These are phyloP conservation scores for Yponomeuta evonymella DNA, from an alignment of 2,888 invertebrate species.

Conservation along the genomic window DNA sequence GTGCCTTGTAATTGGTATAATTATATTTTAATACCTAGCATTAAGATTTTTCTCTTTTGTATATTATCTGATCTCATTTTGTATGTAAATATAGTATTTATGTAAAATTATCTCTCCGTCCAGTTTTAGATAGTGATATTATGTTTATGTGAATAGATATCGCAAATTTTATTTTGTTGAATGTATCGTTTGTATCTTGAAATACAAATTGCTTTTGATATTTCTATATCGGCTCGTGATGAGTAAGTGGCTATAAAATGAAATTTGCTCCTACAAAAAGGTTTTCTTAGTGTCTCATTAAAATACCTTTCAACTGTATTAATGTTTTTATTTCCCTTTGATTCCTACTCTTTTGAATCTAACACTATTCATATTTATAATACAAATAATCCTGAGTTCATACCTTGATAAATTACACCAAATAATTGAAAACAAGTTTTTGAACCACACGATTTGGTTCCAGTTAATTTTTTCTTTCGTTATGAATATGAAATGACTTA, in stretches of 20 bases:
- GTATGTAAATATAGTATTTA: slow-evolving; percentile 46
- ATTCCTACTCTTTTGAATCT: neutral
- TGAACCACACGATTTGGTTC: neutral
- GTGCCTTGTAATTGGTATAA: neutral
- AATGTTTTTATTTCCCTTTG: neutral
- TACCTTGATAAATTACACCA: neutral
- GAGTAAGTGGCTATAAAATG: neutral
- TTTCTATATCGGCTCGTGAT: neutral
- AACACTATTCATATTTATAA: neutral
- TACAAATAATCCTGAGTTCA: neutral
- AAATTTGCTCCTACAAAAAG: neutral
- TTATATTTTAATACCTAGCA: neutral
- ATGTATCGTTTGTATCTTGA: neutral
- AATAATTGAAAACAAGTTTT: slow-evolving; percentile 1
- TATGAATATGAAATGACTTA: neutral
- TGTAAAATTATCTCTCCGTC: slow-evolving; percentile 13
- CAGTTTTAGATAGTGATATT: slow-evolving; percentile 6
- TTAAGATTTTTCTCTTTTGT: slow-evolving; percentile 34
- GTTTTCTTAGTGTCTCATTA: neutral
- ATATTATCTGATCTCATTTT: slow-evolving; percentile 69
- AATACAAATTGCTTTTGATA: neutral
- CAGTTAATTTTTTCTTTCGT: neutral
- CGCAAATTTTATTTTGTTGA: slow-evolving; percentile 2
- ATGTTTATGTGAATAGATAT: slow-evolving; percentile 1
- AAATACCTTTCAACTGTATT: slow-evolving; percentile 9